Conservation (phyloP, 2,113 vertebrate genomes). For the Cavia porcellus region DNA sequence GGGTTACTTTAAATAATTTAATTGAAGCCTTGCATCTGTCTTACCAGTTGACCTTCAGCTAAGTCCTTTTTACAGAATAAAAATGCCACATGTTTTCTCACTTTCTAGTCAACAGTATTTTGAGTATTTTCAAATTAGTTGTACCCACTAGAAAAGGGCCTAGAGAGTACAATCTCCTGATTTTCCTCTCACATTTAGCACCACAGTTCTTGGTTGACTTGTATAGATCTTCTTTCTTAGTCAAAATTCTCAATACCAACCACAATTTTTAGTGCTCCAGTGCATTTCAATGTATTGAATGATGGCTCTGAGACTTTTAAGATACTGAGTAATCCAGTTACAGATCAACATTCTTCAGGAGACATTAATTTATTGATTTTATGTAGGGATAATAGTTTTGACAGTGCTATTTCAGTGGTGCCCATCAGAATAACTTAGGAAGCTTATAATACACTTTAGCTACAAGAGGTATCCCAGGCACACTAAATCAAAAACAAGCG, state of each 20-base stretch:
- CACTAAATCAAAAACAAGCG: conserved; percentile 42
- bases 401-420: background rate
- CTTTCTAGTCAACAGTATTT: background rate
- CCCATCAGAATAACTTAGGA: background rate
- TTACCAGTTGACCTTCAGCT: background rate
- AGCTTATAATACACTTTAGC: background rate
- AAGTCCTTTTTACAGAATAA: background rate
- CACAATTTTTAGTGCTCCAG: background rate
- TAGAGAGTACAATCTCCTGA: background rate
- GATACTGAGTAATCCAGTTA: background rate
- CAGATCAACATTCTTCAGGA: conserved; percentile 30
- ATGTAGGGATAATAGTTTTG: background rate
- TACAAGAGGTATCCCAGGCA: background rate
- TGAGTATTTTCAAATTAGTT: conserved; percentile 40
- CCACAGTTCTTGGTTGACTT: background rate
- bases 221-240: background rate
- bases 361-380: background rate
- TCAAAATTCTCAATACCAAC: background rate
- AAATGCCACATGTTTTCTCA: background rate
- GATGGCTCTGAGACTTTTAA: background rate
- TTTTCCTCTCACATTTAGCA: background rate
- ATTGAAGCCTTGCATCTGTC: background rate
- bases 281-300: background rate
- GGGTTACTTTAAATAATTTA: background rate
- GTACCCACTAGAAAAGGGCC: background rate